Conservation (phyloP, 2,113 vertebrate genomes). For the Lutjanus erythropterus region DNA sequence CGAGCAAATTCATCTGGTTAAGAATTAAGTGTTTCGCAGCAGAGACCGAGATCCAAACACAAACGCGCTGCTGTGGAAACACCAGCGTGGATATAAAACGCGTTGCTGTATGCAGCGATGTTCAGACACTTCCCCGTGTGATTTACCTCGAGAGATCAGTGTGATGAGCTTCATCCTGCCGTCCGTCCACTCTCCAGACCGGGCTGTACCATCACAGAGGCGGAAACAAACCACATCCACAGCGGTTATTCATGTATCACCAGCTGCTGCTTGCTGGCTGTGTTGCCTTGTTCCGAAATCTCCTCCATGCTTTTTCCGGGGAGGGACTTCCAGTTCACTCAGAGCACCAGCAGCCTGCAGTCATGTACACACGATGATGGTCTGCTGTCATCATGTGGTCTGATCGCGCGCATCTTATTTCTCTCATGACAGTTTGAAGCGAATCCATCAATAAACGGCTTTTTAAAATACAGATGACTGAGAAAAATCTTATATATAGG, state of each 20-base stretch:
- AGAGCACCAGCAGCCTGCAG: not conserved
- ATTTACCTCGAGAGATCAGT: constrained; percentile 32
- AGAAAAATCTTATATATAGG: too few relatives aligned
- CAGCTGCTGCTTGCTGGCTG: not conserved
- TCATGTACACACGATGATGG: too few relatives aligned
- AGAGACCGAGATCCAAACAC: not conserved
- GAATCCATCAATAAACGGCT: not conserved
- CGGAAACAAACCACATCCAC: not conserved
- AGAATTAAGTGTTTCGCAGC: not conserved
- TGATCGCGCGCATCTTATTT: not conserved
- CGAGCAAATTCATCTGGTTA: not conserved
- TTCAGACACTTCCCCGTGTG: not conserved
- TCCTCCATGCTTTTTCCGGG: constrained; percentile 80
- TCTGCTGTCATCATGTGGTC: not conserved
- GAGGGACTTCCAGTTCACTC: constrained; percentile 76
- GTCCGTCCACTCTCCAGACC: constrained; percentile 7
- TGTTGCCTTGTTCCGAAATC: constrained; percentile 26
- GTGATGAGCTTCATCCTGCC: not conserved
- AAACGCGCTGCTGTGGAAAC: not conserved
- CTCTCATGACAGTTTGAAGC: not conserved
- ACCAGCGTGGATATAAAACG: not conserved
- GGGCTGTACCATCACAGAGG: not conserved
- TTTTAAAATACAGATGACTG: not conserved
- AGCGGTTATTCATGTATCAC: not conserved
- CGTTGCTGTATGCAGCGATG: not conserved